phyloP scores from a whole-genome alignment of 1,140 invertebrate genomes.

The Drosophila pseudoobscura region DNA sequence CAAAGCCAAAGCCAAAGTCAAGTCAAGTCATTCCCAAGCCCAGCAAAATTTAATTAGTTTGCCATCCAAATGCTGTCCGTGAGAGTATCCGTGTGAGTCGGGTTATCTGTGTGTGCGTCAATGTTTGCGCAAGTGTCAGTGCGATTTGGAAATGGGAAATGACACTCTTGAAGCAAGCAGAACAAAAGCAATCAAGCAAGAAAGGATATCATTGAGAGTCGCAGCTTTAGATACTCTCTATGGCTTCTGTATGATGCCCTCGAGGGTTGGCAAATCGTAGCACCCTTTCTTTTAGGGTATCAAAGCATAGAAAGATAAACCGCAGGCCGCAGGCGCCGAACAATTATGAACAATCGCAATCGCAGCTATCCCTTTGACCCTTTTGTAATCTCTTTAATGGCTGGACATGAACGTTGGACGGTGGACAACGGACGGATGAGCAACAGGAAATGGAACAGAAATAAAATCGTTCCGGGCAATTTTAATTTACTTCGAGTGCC shows the following conservation, averaged over 20 bases:
- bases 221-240: too few species aligned
- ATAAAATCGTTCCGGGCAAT: slow-evolving; percentile 49
- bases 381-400: slow-evolving; percentile 73
- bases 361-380: slow-evolving; percentile 62
- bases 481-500: slow-evolving; percentile 79
- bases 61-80: slow-evolving; percentile 67
- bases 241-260: too few species aligned
- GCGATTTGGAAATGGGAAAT: slow-evolving; percentile 14
- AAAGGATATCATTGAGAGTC: not conserved
- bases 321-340: slow-evolving; percentile 54
- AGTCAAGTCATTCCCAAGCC: slow-evolving; percentile 8
- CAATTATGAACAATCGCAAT: slow-evolving; percentile 77
- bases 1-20: not conserved
- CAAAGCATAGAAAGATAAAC: slow-evolving; percentile 11
- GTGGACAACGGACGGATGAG: slow-evolving; percentile 28
- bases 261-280: too few species aligned
- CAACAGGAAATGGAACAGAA: slow-evolving; percentile 16
- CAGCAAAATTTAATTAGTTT: slow-evolving; percentile 80
- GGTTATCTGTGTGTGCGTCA: slow-evolving; percentile 27
- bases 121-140: slow-evolving; percentile 3
- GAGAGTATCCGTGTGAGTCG: slow-evolving; percentile 4
- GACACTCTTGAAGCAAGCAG: slow-evolving; percentile 29
- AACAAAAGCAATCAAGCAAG: slow-evolving; percentile 11
- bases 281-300: not conserved
- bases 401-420: slow-evolving; percentile 32